Conservation (phyloP, 2,888 invertebrate species). For the Thysanoteuthis rhombus region DNA sequence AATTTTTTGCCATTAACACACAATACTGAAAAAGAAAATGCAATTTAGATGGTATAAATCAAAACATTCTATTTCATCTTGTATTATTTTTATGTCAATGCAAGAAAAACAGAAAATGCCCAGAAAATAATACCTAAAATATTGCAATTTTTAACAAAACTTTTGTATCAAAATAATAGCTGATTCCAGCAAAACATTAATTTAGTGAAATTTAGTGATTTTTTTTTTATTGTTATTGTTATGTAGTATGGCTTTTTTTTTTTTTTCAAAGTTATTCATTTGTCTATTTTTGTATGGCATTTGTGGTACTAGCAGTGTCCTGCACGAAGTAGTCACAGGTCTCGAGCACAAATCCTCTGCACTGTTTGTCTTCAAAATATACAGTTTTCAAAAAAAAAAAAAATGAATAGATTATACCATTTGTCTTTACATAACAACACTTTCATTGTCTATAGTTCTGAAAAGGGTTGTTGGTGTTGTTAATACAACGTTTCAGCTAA, state of each 20-base stretch:
- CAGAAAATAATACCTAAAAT: background rate
- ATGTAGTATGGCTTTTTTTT: background rate
- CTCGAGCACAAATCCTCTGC: background rate
- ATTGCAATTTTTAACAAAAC: background rate
- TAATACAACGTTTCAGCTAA: too few relatives aligned
- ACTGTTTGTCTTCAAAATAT: background rate
- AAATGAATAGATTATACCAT: slow-evolving; percentile 12
- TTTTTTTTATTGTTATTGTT: background rate
- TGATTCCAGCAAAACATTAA: background rate
- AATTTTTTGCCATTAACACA: too few relatives aligned
- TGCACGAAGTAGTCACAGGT: background rate
- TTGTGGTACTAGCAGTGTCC: background rate
- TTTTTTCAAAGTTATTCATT: background rate
- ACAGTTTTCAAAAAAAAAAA: too few relatives aligned
- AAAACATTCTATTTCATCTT: too few relatives aligned
- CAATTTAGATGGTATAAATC: too few relatives aligned
- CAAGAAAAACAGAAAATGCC: background rate
- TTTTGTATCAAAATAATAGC: background rate
- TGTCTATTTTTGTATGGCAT: background rate
- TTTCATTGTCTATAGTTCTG: too few relatives aligned
- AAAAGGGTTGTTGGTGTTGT: too few relatives aligned
- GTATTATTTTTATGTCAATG: too few relatives aligned
- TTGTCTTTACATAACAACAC: background rate
- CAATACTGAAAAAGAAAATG: too few relatives aligned
- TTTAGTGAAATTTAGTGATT: background rate